A percentile compares a stretch with the other conserved stretches of the same genome.
phyloP scores from a whole-genome alignment of 2,797 vertebrate species.

The Emys orbicularis region DNA sequence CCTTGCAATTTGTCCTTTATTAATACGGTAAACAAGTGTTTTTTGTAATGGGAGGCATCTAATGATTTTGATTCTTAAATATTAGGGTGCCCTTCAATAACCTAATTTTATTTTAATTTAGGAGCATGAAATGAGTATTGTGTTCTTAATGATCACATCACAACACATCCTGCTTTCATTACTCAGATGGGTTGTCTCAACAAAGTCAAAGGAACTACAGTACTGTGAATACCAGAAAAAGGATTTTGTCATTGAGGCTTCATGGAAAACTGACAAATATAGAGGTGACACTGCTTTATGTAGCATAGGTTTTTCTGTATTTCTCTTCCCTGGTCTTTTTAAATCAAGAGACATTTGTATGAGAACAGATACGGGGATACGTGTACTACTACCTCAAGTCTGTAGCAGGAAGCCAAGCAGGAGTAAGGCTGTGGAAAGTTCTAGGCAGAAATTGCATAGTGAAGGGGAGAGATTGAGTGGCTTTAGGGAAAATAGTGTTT shows the following conservation, averaged over 20 bases:
- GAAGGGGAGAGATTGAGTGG: fast-evolving
- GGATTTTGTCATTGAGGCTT: not conserved
- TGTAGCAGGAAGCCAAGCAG: not conserved
- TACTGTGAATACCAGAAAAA: not conserved
- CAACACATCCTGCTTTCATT: not conserved
- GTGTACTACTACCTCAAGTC: not conserved
- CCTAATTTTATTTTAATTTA: conserved; percentile 41
- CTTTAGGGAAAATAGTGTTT: not conserved
- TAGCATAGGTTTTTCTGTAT: fast-evolving
- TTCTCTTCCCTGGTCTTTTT: not conserved
- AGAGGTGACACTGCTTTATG: not conserved
- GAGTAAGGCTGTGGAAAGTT: not conserved
- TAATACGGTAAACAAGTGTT: conserved; percentile 25
- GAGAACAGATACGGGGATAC: not conserved
- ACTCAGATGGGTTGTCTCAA: not conserved
- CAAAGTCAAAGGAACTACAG: not conserved
- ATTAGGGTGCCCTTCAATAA: conserved; percentile 5
- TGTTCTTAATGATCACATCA: not conserved
- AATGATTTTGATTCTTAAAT: conserved; percentile 53
- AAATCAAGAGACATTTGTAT: not conserved
- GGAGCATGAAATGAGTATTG: fast-evolving
- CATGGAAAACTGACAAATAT: not conserved
- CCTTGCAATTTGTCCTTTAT: conserved; percentile 71
- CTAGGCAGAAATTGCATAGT: fast-evolving
- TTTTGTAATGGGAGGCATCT: conserved; percentile 9